A percentile compares a stretch with the other conserved stretches of the same genome.
Conservation (phyloP, 2,113 vertebrate species). For the Anhinga anhinga region DNA sequence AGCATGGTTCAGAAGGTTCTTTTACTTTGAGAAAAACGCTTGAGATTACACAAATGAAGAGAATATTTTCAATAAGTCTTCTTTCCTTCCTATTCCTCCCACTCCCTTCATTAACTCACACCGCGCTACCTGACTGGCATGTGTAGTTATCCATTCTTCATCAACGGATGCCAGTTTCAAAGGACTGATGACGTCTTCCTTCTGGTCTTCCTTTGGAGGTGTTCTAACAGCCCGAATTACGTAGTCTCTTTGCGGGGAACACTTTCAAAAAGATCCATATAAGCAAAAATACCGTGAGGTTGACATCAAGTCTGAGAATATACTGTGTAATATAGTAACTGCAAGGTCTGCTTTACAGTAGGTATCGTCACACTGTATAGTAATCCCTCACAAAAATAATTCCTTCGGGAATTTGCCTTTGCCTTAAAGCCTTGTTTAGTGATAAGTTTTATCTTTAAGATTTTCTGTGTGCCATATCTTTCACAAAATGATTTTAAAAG, state of each 20-base stretch:
- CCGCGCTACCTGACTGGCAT: constrained; percentile 84
- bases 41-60: background rate
- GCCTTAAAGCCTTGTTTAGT: background rate
- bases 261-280: constrained; percentile 69
- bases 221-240: constrained; percentile 84
- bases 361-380: background rate
- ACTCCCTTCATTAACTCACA: background rate
- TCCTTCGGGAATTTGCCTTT: background rate
- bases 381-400: background rate
- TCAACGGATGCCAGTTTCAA: constrained; percentile 64
- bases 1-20: rapidly evolving
- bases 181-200: background rate
- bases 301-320: background rate
- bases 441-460: rapidly evolving
- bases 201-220: constrained; percentile 76
- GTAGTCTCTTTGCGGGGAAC: constrained; percentile 84
- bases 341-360: background rate
- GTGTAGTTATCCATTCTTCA: constrained; percentile 86
- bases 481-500: background rate
- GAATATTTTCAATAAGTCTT: background rate
- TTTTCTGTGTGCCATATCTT: background rate
- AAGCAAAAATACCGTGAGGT: background rate
- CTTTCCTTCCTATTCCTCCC: background rate
- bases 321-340: background rate
- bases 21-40: background rate